Conservation (phyloP, 2,113 vertebrate species). For the Trachemys scripta region DNA sequence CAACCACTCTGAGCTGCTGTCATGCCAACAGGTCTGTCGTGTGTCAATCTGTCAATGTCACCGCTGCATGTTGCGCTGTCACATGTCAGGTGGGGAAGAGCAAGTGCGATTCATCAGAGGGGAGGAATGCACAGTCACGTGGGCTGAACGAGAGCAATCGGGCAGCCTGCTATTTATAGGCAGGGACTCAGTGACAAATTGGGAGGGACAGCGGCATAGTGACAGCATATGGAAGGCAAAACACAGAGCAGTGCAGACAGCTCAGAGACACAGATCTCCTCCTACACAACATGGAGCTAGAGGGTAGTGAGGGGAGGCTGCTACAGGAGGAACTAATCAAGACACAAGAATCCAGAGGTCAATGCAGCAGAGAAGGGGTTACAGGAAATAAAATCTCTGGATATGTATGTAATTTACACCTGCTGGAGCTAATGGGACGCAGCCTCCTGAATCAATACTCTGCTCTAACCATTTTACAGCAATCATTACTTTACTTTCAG, state of each 20-base stretch:
- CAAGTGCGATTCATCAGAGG: background rate
- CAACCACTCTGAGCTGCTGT: background rate
- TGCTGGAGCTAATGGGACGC: background rate
- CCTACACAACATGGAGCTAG: background rate
- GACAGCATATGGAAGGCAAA: background rate
- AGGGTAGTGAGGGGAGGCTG: background rate
- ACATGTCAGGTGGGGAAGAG: background rate
- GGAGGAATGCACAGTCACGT: background rate
- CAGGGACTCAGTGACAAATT: background rate
- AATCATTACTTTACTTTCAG: background rate
- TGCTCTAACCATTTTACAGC: background rate
- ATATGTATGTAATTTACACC: background rate
- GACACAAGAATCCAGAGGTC: background rate
- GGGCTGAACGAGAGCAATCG: background rate
- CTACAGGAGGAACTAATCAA: background rate
- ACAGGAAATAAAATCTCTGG: background rate
- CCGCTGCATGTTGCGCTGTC: background rate
- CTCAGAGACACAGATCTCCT: background rate
- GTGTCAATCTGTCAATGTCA: background rate
- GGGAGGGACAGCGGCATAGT: background rate
- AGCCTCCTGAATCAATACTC: background rate
- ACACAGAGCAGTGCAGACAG: background rate
- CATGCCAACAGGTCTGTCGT: background rate
- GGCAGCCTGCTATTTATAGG: background rate
- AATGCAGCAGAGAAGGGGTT: background rate